Evolutionary conservation across 2,888 invertebrate genomes (phyloP), one percentile per base, ranked within the genome.

Genomic region (Busseola fusca): DNA sequence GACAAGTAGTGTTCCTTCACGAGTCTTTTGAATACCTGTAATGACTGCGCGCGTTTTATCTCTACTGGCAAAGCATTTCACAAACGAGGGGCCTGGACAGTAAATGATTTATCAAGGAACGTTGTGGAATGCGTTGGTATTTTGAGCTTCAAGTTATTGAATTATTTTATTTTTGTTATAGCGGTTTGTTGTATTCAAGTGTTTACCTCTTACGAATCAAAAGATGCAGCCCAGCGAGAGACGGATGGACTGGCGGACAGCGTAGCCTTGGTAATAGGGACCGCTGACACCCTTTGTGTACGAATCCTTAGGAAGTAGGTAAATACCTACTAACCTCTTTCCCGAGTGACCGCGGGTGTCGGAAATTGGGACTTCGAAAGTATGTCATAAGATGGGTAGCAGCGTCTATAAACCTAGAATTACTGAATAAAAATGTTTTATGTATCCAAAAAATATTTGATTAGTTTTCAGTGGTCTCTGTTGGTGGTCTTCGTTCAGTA

Each of bases 301-400:
- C 3, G 21, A 21, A 21, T 9, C 18, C 7, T 21, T 21, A 48
- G 45, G 45, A 48, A 48, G 7, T 48, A 45, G 45, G 7, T 45
- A 18, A 45, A 9, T 48, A 48, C 21, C 45, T 21, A 21, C 18
- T 45, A 48, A 48, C 21, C 45, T 21, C 18, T 21, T 45, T 45
- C 21, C 45, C 21, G 21, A 48, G 21, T 14, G 18, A 34, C 27
- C n/a, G 27, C 25, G 50, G 25, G 30, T 25, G 16, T 59, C 37
- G 37, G 58, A 58, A 72, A 72, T 48, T 18, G 21, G 45, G 21
- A 48, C 21, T 48, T 48, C 45, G 21, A 21, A 48, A 48, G 2
- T 48, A 21, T 48, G 45, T 48, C 45, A 48, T 21, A 48, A 9
- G 21, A 21, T 48, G 9, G 21, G 21, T 48, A 21, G 45, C 9